These are phyloP conservation scores for Semaprochilodus insignis DNA, from an alignment of 2,797 vertebrate species.

Conservation along the genomic window DNA sequence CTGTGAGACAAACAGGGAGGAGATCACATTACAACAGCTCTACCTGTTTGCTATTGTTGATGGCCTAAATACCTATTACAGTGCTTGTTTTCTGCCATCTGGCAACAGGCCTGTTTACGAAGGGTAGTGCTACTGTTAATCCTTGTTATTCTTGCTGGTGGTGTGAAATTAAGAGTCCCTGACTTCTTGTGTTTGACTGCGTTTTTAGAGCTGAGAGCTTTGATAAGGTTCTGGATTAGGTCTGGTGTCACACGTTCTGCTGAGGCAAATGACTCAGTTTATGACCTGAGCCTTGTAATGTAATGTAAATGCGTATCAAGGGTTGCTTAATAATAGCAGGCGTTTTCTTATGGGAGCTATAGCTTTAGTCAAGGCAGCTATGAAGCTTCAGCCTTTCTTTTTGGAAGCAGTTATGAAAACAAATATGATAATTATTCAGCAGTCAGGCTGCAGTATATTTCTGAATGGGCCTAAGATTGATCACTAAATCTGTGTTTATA, in stretches of 20 bases:
- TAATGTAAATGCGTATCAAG: background rate
- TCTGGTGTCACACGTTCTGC: background rate
- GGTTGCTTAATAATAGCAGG: background rate
- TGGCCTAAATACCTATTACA: slow-evolving; percentile 17
- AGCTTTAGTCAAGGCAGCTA: background rate
- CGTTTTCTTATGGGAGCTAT: background rate
- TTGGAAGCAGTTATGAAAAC: background rate
- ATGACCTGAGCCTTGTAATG: too few species aligned
- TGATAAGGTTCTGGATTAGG: background rate
- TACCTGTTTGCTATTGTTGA: slow-evolving; percentile 11
- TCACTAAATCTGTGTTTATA: background rate
- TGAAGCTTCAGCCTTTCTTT: background rate
- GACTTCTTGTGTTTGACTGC: background rate
- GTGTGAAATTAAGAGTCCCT: background rate
- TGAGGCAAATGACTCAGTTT: background rate
- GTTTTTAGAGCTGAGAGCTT: background rate
- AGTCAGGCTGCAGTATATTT: background rate
- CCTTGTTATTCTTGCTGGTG: background rate
- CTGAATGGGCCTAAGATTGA: background rate
- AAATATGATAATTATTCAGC: background rate
- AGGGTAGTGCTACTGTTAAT: slow-evolving; percentile 29
- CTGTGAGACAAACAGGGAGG: slow-evolving; percentile 54
- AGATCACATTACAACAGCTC: slow-evolving; percentile 13
- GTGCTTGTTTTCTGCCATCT: background rate
- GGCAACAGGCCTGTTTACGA: slow-evolving; percentile 6